Conservation (phyloP, 2,797 vertebrate species). For the Amazonetta brasiliensis region DNA sequence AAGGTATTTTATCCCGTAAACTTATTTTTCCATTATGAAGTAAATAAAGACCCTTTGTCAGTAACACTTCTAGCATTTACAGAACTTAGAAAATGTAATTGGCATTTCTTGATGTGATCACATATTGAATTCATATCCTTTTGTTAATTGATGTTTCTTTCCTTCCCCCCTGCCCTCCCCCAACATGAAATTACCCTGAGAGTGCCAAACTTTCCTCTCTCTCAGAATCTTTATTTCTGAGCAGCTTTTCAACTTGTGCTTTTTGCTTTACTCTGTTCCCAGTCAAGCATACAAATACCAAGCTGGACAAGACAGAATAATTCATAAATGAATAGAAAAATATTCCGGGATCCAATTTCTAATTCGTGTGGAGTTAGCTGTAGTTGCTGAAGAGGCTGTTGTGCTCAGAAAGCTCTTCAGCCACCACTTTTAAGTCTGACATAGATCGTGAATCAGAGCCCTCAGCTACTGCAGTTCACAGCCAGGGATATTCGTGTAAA, state of each 20-base stretch:
- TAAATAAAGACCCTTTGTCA: not conserved
- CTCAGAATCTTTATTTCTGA: not conserved
- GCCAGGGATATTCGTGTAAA: conserved; percentile 8
- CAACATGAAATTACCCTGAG: too few relatives aligned
- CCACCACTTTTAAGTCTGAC: not conserved
- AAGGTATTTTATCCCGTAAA: not conserved
- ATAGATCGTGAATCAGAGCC: conserved; percentile 34
- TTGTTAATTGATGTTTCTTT: too few relatives aligned
- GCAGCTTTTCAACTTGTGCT: not conserved
- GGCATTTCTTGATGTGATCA: not conserved
- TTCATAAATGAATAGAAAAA: not conserved
- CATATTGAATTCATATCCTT: too few relatives aligned
- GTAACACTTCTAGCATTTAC: not conserved
- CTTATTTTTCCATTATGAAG: not conserved
- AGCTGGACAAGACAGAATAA: not conserved
- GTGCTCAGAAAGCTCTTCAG: not conserved
- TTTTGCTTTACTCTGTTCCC: not conserved
- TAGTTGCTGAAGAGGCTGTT: not conserved
- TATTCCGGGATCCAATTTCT: not conserved
- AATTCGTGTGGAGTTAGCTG: not conserved
- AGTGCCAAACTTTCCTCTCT: too few relatives aligned
- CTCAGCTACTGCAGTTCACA: conserved; percentile 12
- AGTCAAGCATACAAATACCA: not conserved
- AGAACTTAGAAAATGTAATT: not conserved
- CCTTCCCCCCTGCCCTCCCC: too few relatives aligned